Base-by-base conservation (phyloP, 2,797 vertebrate genomes). In the Lycodopsis pacificus region DNA sequence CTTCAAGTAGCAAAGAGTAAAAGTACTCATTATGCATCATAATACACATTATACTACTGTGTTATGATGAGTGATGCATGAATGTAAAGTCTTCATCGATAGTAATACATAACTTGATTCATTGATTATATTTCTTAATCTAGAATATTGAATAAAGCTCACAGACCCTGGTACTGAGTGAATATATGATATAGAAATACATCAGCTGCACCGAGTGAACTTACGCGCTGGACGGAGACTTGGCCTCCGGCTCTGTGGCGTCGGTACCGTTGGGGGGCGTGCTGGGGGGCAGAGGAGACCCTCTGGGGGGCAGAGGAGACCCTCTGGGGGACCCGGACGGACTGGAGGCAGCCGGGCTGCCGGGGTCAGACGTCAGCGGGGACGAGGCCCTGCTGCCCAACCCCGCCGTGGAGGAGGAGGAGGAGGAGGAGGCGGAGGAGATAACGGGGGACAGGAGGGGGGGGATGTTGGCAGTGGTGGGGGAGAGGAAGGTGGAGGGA, bases 201-300 rank as follows among this genome's bases (percentile, higher is more conserved):
- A 34, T 34, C 4, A 32, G 30, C 30, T 32, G 34, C 8, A 36
- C 15, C 12, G 14, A 20, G 19, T 12, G 40, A 10, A 90, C 92
- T 93, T 77, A 94, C 93, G 82, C 66, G 74, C 77, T 87, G 49
- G 56, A 4, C 0, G 90, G 54, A 0, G 19, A 22, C 76, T 80
- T 84, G 0, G 13, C 17, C 1, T 91, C 92, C 65, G 56, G 71
- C 38, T 90, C 89, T 0, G 70, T 1, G 8, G 71, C 19, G 14
- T 32, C 4, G 7, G 73, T 71, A 12, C 89, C 83, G 2, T 91
- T 88, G 25, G 83, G 10, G 30, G 30, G 30, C 30, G 5, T 82
- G 2, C 90, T 88, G 25, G 83, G 10, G 30, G 30, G 30, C 30
- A 32, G 30, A 30, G 30, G 30, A 30, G 30, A 30, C 30, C 30